phyloP scores from a whole-genome alignment of 2,888 invertebrate species.

The Cosmia pyralina region DNA sequence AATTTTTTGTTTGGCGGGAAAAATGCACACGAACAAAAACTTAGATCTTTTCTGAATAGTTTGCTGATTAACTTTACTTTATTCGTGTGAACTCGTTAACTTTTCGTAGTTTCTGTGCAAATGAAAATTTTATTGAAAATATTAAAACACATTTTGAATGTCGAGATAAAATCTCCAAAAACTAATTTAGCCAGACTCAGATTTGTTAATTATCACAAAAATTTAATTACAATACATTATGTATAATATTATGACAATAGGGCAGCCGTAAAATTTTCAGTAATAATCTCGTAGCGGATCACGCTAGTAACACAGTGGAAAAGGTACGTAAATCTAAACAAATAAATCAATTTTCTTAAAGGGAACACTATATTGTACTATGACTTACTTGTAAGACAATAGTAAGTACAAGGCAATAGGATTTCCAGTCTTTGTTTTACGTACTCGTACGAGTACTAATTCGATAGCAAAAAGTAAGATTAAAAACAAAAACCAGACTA shows the following conservation, averaged over 20 bases:
- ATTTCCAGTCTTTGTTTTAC: conserved; percentile 42
- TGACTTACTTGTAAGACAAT: conserved; percentile 33
- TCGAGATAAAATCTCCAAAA: conserved; percentile 3
- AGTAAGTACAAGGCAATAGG: conserved; percentile 21
- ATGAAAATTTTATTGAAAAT: conserved; percentile 6
- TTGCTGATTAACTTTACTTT: conserved; percentile 35
- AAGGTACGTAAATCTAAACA: conserved; percentile 19
- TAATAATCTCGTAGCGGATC: not conserved
- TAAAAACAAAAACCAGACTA: too few relatives aligned
- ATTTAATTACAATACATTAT: not conserved
- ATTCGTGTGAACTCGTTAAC: conserved; percentile 26
- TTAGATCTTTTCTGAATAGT: conserved; percentile 46
- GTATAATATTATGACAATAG: not conserved
- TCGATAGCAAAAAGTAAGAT: too few relatives aligned
- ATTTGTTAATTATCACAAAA: not conserved
- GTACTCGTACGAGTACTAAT: conserved; percentile 1
- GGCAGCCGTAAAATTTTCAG: not conserved
- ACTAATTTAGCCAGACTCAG: not conserved
- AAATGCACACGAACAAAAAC: conserved; percentile 46
- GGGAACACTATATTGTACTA: conserved; percentile 14
- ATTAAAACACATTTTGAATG: not conserved
- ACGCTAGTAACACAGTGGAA: not conserved
- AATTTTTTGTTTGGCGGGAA: conserved; percentile 44
- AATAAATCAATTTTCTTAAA: conserved; percentile 40
- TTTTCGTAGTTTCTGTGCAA: conserved; percentile 30